These are phyloP conservation scores for Nansenia antarctica DNA, from an alignment of 2,113 vertebrate species.

Conservation along the genomic window DNA sequence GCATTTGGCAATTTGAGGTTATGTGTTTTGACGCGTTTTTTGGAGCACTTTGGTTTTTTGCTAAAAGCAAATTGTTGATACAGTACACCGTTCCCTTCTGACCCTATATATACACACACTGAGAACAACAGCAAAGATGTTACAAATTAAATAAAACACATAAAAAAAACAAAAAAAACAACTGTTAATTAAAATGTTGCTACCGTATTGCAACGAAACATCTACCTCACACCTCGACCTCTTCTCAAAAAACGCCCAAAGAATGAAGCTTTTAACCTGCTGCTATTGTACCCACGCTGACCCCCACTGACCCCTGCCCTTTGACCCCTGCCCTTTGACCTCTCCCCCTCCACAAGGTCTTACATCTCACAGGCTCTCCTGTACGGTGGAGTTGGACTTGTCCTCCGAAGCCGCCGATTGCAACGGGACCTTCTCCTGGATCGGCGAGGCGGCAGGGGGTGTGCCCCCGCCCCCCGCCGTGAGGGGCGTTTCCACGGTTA, in stretches of 20 bases:
- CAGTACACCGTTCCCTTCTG: not conserved
- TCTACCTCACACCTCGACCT: not conserved
- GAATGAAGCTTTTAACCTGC: not conserved
- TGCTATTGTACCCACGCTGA: not conserved
- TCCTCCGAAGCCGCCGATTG: slow-evolving; percentile 46
- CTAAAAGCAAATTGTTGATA: not conserved
- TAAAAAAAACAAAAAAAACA: not conserved
- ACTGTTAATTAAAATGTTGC: not conserved
- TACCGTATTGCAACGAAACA: not conserved
- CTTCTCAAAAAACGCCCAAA: not conserved
- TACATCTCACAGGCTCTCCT: slow-evolving; percentile 50
- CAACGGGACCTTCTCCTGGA: slow-evolving; percentile 73
- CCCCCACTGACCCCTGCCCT: not conserved
- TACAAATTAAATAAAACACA: not conserved
- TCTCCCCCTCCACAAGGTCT: not conserved
- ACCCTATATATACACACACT: not conserved
- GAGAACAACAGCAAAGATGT: no score
- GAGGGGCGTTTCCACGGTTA: slow-evolving; percentile 22
- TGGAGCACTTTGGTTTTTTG: not conserved
- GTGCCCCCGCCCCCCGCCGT: slow-evolving; percentile 59
- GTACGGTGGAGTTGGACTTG: slow-evolving; percentile 36
- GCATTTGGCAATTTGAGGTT: no score
- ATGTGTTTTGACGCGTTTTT: not conserved
- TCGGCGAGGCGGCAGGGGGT: slow-evolving; percentile 20
- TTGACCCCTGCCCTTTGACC: not conserved